phyloP scores from a whole-genome alignment of 2,797 vertebrate genomes.

The Chelmon rostratus region DNA sequence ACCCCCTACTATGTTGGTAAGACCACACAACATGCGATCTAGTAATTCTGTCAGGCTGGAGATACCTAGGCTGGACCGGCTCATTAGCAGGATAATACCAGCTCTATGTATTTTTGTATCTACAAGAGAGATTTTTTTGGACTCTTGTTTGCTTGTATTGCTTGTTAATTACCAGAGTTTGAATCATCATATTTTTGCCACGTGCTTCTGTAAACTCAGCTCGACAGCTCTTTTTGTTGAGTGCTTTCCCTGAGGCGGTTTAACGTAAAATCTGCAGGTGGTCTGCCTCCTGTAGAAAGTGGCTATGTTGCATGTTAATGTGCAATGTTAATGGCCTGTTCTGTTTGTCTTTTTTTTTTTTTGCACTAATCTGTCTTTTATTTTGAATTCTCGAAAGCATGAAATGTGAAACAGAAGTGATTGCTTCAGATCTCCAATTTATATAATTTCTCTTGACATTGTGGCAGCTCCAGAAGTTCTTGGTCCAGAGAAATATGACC shows the following conservation, averaged over 20 bases:
- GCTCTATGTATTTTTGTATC: background rate
- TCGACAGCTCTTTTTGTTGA: background rate
- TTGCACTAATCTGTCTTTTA: background rate
- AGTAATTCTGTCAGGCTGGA: background rate
- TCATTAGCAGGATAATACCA: background rate
- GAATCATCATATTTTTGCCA: background rate
- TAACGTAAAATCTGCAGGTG: background rate
- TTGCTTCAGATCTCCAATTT: background rate
- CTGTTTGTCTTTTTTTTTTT: background rate
- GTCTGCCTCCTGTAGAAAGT: slow-evolving; percentile 6
- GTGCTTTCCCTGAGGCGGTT: background rate
- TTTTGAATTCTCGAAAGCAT: background rate
- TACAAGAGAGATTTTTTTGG: background rate
- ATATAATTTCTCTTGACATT: slow-evolving; percentile 43
- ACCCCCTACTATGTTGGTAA: slow-evolving; percentile 94
- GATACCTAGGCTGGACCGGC: no score
- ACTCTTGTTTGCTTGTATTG: background rate
- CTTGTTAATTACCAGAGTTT: background rate
- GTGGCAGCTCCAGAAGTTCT: slow-evolving; percentile 90
- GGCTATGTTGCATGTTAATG: background rate
- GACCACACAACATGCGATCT: slow-evolving; percentile 47
- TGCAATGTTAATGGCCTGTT: background rate
- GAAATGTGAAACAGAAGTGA: slow-evolving; percentile 1
- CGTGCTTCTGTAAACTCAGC: background rate
- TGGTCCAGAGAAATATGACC: slow-evolving; percentile 93